A percentile compares a stretch with the other conserved stretches of the same genome.
phyloP scores from a whole-genome alignment of 2,113 vertebrate genomes.

The human region GRCh38 chr7:47424001-47424500 shows the following conservation, averaged over 20 bases:
- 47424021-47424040: neutral
- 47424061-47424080: neutral
- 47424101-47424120: constrained; percentile 98
- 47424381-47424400: fast-evolving
- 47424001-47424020: fast-evolving
- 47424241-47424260: fast-evolving
- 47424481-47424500: neutral
- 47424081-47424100: constrained; percentile 79
- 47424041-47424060: neutral
- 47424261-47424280: fast-evolving
- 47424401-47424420: fast-evolving
- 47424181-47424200: constrained; percentile 85
- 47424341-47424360: neutral
- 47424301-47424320: fast-evolving
- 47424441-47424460: neutral
- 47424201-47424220: neutral
- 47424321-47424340: neutral
- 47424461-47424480: fast-evolving
- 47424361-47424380: fast-evolving
- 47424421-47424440: neutral
- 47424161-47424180: constrained; percentile 98
- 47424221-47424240: fast-evolving
- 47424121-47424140: constrained; percentile 96
- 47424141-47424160: constrained; percentile 98
- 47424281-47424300: fast-evolving